Evolutionary conservation across 2,113 vertebrate genomes (phyloP), one percentile per base, ranked within the genome.

Genomic region (Etia nguti): DNA sequence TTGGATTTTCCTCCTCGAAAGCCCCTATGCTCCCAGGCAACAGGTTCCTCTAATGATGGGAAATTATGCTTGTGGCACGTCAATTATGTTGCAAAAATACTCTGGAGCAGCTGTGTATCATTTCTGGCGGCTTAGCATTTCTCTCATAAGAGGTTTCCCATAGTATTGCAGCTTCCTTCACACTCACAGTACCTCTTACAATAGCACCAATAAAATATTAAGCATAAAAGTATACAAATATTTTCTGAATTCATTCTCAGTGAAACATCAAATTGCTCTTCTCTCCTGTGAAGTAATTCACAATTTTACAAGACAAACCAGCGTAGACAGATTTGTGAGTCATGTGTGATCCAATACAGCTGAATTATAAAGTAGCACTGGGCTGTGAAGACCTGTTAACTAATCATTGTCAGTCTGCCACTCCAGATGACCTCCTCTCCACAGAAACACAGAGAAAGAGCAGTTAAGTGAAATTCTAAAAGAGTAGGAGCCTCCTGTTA

Each of bases 1-100:
- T 90, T 60, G 62, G 80, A 80, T 89, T 88, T 82, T 91, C 73
- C 29, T 89, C 80, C 18, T 85, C 83, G 59, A 79, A 87, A 86
- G 81, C 88, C 86, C 75, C 65, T 62, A 11, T 86, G 86, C 92
- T 93, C 80, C 70, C 56, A 60, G 89, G 89, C 91, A 94, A 93
- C 93, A 92, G 86, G 92, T 93, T 84, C 43, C 80, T 90, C 86
- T 94, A 94, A 92, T 91, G 90, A 92, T 86, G 90, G 80, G 82
- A 90, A 92, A 92, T 93, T 90, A 91, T 89, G 89, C 85, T 86
- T 85, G 59, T 90, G 86, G 88, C 84, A 92, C 31, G 43, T 90
- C 92, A 93, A 83, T 93, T 93, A 93, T 81, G 70, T 68, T 77
- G 82, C 82, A 79, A 83, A 92, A 88, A 91, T 86, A 86, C 84